Percentiles rank a stretch among this genome's conserved stretches.
Evolutionary conservation across 2,797 vertebrate genomes (phyloP).

Genomic region (Peromyscus nudipes): DNA sequence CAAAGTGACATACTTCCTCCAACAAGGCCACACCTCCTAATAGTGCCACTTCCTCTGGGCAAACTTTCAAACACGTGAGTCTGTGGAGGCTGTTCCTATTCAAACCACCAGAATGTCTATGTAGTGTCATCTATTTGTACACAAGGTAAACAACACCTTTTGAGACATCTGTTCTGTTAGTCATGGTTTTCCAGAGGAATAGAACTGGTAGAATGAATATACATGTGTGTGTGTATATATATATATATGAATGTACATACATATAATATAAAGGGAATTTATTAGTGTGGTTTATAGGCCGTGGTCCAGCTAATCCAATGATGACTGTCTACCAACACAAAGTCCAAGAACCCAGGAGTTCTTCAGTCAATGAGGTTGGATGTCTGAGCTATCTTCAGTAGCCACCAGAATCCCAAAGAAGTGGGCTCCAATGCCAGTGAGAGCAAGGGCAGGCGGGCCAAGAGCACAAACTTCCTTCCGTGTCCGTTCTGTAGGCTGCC

Average conservation of each 20-base stretch:
- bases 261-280: not conserved
- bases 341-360: not conserved
- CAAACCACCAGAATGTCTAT: not conserved
- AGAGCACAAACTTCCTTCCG: no score
- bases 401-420: not conserved
- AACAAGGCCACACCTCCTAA: not conserved
- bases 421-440: not conserved
- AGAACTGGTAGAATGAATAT: not conserved
- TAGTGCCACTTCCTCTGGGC: not conserved
- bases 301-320: not conserved
- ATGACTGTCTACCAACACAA: not conserved
- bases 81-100: not conserved
- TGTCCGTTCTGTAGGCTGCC: not conserved
- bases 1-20: not conserved
- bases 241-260: no score
- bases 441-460: not conserved
- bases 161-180: not conserved
- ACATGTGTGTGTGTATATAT: not conserved
- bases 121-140: not conserved
- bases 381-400: not conserved
- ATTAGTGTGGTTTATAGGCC: not conserved
- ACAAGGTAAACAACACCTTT: constrained; percentile 27
- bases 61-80: not conserved
- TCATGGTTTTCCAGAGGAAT: not conserved
- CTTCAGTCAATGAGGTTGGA: not conserved